These are phyloP conservation scores for Pteromalus puparum DNA, from an alignment of 1,140 invertebrate species.

Conservation along the genomic window DNA sequence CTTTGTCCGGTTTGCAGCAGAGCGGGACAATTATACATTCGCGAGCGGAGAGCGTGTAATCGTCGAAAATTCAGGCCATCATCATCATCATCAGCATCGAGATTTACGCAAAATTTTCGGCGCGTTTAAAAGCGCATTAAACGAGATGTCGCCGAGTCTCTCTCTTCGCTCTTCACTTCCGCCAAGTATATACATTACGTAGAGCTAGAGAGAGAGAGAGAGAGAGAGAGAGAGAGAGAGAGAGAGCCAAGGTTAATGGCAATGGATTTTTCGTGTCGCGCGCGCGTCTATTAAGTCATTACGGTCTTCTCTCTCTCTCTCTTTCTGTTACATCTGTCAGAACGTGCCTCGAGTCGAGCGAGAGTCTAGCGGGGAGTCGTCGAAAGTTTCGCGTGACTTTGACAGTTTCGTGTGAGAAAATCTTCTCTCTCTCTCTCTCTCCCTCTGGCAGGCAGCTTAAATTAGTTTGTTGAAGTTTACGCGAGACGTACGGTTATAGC, in stretches of 20 bases:
- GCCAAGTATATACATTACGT: neutral
- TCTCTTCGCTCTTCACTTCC: slow-evolving; percentile 15
- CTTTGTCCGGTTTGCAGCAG: neutral
- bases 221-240: neutral
- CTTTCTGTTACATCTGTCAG: slow-evolving; percentile 27
- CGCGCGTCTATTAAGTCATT: slow-evolving; percentile 45
- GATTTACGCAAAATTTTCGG: neutral
- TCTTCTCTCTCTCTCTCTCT: neutral
- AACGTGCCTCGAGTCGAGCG: slow-evolving; percentile 35
- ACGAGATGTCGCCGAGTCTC: neutral
- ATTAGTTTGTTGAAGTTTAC: slow-evolving; percentile 29
- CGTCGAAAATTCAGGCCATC: neutral
- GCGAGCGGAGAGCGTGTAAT: neutral
- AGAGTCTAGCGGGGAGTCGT: slow-evolving; percentile 22
- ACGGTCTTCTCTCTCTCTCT: slow-evolving; percentile 15
- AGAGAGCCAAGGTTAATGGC: slow-evolving; percentile 34
- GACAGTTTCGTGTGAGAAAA: slow-evolving; percentile 41
- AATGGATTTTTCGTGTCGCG: slow-evolving; percentile 44
- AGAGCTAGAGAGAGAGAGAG: neutral
- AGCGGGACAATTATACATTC: neutral
- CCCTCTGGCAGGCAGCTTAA: neutral
- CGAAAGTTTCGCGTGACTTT: slow-evolving; percentile 46
- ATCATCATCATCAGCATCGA: neutral
- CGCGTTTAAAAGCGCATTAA: neutral
- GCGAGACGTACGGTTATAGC: neutral